Conservation (phyloP, 1,140 invertebrate species). For the Oscheius sp. region DNA sequence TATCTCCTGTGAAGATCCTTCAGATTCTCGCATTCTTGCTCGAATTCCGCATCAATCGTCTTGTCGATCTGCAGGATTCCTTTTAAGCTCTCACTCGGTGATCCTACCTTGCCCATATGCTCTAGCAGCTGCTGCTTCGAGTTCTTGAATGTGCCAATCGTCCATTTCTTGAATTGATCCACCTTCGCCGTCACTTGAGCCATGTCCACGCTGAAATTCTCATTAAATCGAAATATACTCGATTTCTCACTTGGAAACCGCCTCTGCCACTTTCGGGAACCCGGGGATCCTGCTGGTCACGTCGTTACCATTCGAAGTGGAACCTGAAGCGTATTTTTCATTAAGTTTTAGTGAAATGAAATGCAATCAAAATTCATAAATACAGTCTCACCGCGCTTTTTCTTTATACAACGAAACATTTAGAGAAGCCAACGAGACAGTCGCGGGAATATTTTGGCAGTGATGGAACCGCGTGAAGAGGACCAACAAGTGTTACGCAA, state of each 20-base stretch:
- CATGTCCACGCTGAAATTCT: conserved; percentile 19
- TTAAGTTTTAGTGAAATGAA: no score
- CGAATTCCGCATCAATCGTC: conserved; percentile 34
- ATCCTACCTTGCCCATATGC: conserved; percentile 31
- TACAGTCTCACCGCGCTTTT: no score
- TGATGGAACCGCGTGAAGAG: no score
- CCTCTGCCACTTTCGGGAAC: conserved; percentile 14
- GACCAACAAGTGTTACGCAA: no score
- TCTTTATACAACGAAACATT: no score
- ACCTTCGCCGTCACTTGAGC: conserved; percentile 31
- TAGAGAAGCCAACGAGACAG: no score
- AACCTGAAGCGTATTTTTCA: neutral
- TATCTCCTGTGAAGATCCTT: conserved; percentile 35
- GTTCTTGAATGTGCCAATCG: conserved; percentile 32
- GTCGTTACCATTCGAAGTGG: conserved; percentile 12
- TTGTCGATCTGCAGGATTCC: conserved; percentile 20
- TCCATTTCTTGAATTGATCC: conserved; percentile 34
- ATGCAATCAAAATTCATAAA: no score
- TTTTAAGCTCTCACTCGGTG: neutral
- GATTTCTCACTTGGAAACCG: conserved; percentile 15
- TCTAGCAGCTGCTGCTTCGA: conserved; percentile 32
- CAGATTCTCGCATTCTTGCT: conserved; percentile 18
- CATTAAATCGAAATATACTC: neutral
- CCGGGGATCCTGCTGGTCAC: conserved; percentile 11
- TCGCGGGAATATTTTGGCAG: no score